phyloP scores from a whole-genome alignment of 2,797 vertebrate species.

The Sebastes iracundus region DNA sequence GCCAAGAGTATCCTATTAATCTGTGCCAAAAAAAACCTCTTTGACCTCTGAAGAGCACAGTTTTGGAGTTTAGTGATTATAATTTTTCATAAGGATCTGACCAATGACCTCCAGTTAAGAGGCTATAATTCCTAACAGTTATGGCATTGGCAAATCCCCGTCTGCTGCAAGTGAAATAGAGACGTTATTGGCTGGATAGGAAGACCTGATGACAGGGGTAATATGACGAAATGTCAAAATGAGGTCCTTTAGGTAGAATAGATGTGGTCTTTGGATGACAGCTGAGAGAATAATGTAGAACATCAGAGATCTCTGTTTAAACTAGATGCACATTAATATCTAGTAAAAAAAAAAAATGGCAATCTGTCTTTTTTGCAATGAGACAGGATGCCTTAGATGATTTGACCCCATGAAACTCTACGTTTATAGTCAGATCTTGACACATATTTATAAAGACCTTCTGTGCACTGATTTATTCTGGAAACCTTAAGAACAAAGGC shows the following conservation, averaged over 20 bases:
- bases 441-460: background rate
- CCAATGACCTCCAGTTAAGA: conserved; percentile 36
- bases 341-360: background rate
- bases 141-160: background rate
- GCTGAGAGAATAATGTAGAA: background rate
- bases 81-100: conserved; percentile 16
- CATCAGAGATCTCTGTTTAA: background rate
- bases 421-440: background rate
- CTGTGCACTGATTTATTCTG: conserved; percentile 1
- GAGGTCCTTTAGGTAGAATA: background rate
- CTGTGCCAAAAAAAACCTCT: conserved; percentile 25
- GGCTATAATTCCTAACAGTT: conserved; percentile 7
- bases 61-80: conserved; percentile 8
- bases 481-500: conserved; percentile 1
- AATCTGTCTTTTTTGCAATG: background rate
- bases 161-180: conserved; percentile 2
- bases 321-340: background rate
- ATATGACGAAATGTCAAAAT: background rate
- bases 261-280: background rate
- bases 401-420: background rate
- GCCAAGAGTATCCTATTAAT: conserved; percentile 36
- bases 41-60: conserved; percentile 23
- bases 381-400: background rate
- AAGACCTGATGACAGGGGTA: background rate
- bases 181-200: background rate